Evolutionary conservation across 2,888 invertebrate genomes (phyloP), one percentile per base, ranked within the genome.

Genomic region (Apamea sordens): DNA sequence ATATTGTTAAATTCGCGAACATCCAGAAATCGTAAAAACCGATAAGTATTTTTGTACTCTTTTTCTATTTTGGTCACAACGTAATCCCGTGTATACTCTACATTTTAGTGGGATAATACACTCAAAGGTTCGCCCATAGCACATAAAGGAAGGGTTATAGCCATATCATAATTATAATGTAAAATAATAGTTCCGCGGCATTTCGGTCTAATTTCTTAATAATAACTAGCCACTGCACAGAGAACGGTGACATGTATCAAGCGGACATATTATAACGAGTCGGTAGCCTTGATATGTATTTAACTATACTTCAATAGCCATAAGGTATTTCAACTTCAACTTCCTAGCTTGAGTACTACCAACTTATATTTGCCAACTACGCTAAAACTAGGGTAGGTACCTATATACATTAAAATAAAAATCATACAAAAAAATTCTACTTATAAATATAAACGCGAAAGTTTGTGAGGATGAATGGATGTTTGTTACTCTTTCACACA

Each of bases 21-120:
- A 59, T 32, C 24, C 71, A 44, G 44, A 71, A 72, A 44, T 65
- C 70, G n/a, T n/a, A 53, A 79, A 73, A 73, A 76, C n/a, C 53
- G 24, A 32, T 77, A 53, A 69, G n/a, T 28, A 72, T 61, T 21
- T 47, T 59, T 76, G 65, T 72, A 24, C 24, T 28, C 41, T 76
- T 76, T 84, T 80, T 63, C 32, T 80, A 69, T 80, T 88, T 88
- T 69, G 68, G 86, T 74, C 47, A 69, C 64, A 65, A 72, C 11
- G 72, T 74, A 85, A 85, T 76, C 70, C 70, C 28, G 59, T 74
- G 85, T 87, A 73, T 85, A 80, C 56, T 85, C n/a, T 36, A 68
- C 50, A 72, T 24, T 85, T 88, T 85, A 88, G 36, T 73, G 63
- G 64, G 71, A 50, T 47, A 56, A 72, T 72, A 74, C 64, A 61